Evolutionary conservation across 2,888 invertebrate species (phyloP), one percentile per base, ranked within the genome.

Genomic region (Athalia rosae): DNA sequence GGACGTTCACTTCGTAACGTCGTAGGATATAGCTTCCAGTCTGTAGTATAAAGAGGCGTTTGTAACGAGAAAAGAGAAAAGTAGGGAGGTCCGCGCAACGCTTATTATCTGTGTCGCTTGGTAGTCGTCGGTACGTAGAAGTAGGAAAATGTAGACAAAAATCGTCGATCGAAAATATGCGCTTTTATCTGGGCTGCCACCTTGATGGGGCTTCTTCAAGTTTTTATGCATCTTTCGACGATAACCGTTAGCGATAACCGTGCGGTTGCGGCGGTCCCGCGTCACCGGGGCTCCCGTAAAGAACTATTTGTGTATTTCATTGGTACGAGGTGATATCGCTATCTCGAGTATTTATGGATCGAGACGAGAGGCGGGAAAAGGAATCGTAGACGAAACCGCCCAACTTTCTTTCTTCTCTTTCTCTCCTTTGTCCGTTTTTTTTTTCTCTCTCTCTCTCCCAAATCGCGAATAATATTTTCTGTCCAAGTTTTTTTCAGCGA

Each of bases 171-270:
- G 50, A 28, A 71, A 56, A 45, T 71, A 56, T 58, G 45, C 56
- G 56, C 15, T 71, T 43, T 56, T 58, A 58, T 58, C 41, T 28
- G 41, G 3, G 28, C 67, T 67, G 8, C 53, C 41, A 53, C 53
- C 53, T 13, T 67, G 41, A 58, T 71, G 71, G 28, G 56, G 13
- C 58, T 71, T 15, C 58, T 15, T 3, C 56, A 71, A 71, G 50
- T 71, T 71, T 84, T 83, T 84, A 82, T 82, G 81, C 81, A 79
- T 82, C 81, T 81, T 59, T 59, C 80, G 56, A 82, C 84, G 86
- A 87, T 86, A 86, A 85, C 87, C 81, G 80, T 87, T 58, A 8
- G 71, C 50, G 67, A 67, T 67, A 67, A 67, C 67, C 67, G 63
- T 63, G 3, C 2, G 45, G 15, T 15, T 13, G 45, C 13, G 15